Evolutionary conservation across 2,113 vertebrate genomes (phyloP).

Genomic region (Lophochroa leadbeateri): DNA sequence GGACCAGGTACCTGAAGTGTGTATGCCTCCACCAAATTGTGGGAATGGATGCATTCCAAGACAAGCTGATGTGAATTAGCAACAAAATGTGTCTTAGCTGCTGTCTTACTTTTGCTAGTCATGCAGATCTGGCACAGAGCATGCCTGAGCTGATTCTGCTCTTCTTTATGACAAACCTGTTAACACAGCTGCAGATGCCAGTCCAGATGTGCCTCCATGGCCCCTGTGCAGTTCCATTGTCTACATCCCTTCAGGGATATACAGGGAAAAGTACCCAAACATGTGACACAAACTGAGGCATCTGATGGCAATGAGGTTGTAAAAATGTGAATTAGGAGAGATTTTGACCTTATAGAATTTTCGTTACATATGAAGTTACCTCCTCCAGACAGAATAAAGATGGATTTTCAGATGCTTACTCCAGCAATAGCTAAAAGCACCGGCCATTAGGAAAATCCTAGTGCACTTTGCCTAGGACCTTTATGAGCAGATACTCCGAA

Average conservation of each 20-base stretch:
- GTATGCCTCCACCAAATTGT: not conserved
- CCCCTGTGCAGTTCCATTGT: not conserved
- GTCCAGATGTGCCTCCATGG: not conserved
- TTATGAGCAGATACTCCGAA: not conserved
- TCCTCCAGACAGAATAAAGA: not conserved
- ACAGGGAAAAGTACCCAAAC: not conserved
- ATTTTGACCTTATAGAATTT: not conserved
- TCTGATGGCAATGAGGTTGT: not conserved
- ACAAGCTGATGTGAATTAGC: not conserved
- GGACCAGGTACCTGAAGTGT: not conserved
- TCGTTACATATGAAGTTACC: not conserved
- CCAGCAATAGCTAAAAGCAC: not conserved
- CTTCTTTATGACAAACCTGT: not conserved
- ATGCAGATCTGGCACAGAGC: not conserved
- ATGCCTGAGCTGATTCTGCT: not conserved
- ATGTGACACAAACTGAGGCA: not conserved
- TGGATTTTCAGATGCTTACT: not conserved
- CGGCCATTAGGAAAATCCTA: not conserved
- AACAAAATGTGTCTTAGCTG: not conserved
- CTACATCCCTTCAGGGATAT: not conserved
- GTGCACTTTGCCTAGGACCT: not conserved
- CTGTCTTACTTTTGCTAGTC: not conserved
- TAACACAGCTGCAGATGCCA: not conserved
- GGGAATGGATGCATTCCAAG: not conserved
- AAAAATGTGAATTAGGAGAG: not conserved